Evolutionary conservation across 2,888 invertebrate genomes (phyloP), one percentile per base, ranked within the genome.

Genomic region (Chorisops tibialis): DNA sequence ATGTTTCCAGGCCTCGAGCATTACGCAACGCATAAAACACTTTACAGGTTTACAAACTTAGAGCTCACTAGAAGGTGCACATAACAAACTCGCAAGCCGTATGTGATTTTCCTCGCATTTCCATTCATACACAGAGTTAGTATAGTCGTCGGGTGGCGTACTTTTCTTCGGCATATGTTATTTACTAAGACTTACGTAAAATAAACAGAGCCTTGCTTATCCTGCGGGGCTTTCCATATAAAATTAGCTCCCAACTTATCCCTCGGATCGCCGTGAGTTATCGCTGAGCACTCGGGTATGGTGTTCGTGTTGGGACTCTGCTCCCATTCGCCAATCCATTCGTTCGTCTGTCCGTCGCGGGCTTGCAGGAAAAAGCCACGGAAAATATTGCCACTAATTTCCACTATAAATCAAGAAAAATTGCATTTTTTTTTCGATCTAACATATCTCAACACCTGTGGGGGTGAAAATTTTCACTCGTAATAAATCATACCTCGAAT

Each of bases 361-460:
- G 89, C 91, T 79, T 91, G 91, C 48, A 91, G 78, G 76, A 91
- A 89, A 81, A 91, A 91, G n/a, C 91, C 91, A 69, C 89, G 87
- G 79, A 91, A 91, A 1, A 85, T 77, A 14, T 81, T 73, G 1
- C 83, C 83, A 58, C 79, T 35, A 21, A 68, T 59, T 56, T 67
- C 63, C 16, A 68, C 69, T 68, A 30, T 14, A 59, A 59, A 47
- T 24, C 18, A 24, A 39, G 16, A 59, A 24, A 30, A 49, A 45
- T 4, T 19, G n/a, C 6, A 54, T 39, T 11, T 16, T 38, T 38
- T 19, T 54, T 12, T n/a, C n/a, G n/a, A n/a, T n/a, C n/a, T n/a
- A n/a, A 30, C 14, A 50, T 18, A 4, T 50, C 18, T 19, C 3
- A 16, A 41, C 19, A 47, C 12, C 48, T 30, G n/a, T 49, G 9